Base-by-base conservation (phyloP, 2,888 invertebrate species). In the Clostera curtula region DNA sequence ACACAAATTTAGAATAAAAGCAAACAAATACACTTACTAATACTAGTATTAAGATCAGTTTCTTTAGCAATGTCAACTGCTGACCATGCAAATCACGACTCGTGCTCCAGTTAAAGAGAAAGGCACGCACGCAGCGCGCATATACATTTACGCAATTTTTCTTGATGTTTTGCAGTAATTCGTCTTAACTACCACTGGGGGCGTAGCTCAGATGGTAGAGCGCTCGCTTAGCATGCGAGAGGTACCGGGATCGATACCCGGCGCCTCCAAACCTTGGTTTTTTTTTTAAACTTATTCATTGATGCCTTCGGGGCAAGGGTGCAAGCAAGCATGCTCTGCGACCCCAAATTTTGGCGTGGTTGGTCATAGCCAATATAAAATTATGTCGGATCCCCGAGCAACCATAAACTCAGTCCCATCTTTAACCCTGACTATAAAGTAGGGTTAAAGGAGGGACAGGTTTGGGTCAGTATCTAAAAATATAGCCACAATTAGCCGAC, bases 131-230 rank as follows among this genome's bases (percentile, higher is more conserved):
- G 49, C 34, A 35, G 21, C 15, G n/a, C 17, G 28, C 35, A 36
- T 41, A 29, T 19, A 13, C 23, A 34, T 26, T 9, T 18, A 31
- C 29, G 24, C 23, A 43, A 23, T 4, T 27, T 12, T 18, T 5
- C 23, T 18, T 1, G 2, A 31, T 9, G 16, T 36, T 24, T 7
- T 38, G 10, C 15, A 4, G 14, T 5, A 23, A 3, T 15, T 23
- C 15, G 11, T 8, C 5, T 12, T 5, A 15, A 23, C 10, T 14
- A 23, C 5, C 15, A 18, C 8, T 8, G 83, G 80, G 80, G 84
- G 82, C 80, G 83, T 84, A 83, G 83, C 83, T 83, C 83, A 84
- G 83, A 83, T 82, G 82, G 83, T 83, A 84, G 82, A 83, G 83
- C 82, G 84, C 83, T 83, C 83, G 82, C 82, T 84, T 83, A 82